Percentiles rank a stretch among this genome's conserved stretches.
These are phyloP conservation scores for Phyllostomus discolor DNA, from an alignment of 2,113 vertebrate genomes.

Conservation along the genomic window DNA sequence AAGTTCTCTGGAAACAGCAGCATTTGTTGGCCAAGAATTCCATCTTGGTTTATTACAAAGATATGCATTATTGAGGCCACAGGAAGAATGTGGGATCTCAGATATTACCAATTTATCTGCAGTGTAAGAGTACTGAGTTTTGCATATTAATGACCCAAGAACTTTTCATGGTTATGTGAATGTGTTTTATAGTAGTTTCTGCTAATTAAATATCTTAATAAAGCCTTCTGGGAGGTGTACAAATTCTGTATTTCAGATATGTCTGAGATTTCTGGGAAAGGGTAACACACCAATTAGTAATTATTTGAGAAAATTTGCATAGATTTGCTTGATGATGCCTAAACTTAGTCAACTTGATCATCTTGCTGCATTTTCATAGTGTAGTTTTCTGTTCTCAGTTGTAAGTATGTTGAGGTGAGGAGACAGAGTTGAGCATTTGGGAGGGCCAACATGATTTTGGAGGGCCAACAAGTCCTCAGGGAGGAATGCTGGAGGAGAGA, in stretches of 20 bases:
- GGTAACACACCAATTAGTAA: background rate
- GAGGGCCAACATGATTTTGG: background rate
- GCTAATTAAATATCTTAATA: background rate
- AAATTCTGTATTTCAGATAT: background rate
- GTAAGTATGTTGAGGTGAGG: background rate
- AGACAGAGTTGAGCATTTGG: background rate
- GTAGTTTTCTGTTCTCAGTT: background rate
- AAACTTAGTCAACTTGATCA: background rate
- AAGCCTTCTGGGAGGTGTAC: background rate
- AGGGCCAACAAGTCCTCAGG: background rate
- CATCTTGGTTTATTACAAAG: background rate
- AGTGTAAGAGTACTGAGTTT: background rate
- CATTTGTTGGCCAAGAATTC: background rate
- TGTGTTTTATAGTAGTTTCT: background rate
- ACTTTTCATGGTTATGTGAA: background rate
- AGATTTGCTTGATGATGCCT: background rate
- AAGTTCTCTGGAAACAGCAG: background rate
- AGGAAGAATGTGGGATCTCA: background rate
- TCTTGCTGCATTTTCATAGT: background rate
- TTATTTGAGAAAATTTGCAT: background rate
- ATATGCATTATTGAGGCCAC: fast-evolving
- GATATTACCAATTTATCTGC: background rate
- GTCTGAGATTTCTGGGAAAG: background rate
- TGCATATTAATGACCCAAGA: background rate
- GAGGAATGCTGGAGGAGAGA: background rate